Base-by-base conservation (phyloP, 2,113 vertebrate genomes). In the Rhinolophus sinicus region DNA sequence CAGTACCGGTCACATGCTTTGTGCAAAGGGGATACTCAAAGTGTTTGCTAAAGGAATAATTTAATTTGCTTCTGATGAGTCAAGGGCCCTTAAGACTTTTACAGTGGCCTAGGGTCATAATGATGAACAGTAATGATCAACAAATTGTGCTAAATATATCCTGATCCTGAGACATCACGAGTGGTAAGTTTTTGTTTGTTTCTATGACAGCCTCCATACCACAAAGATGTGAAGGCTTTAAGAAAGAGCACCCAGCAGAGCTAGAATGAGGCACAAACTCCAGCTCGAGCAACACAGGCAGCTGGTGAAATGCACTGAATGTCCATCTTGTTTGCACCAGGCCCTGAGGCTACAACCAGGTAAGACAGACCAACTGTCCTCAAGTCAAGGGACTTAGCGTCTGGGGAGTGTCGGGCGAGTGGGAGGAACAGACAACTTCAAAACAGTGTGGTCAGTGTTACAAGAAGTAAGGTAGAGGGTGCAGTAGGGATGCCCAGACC, bases 11-110 rank as follows among this genome's bases (percentile, higher is more conserved):
- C 50, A 54, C 52, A 54, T 2, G 47, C 18, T 93, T 64, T n/a
- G 22, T 64, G 58, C 77, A 72, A 73, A 86, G 83, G 33, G 35
- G 52, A 78, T 65, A 28, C 69, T 92, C 67, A 26, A 72, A 91
- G 50, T 77, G 88, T 96, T 93, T 90, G 75, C 88, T 76, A 76
- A 96, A 19, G 88, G 90, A 93, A 96, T 92, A 96, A 90, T 94
- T 81, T 81, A 93, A 94, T 88, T 93, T 93, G 80, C 88, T 54
- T 92, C 65, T 35, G 84, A 80, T 92, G 95, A 96, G 56, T 96
- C 92, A 90, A 82, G 84, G 64, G 87, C 64, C 72, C 75, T 81
- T 54, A 70, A 40, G 92, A 93, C 60, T 95, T 93, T 95, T 82
- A 94, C 21, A 88, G 82, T 54, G 84, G 72, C 90, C 97, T 70